phyloP scores from a whole-genome alignment of 2,888 invertebrate species.

The Cheilosia grossa region DNA sequence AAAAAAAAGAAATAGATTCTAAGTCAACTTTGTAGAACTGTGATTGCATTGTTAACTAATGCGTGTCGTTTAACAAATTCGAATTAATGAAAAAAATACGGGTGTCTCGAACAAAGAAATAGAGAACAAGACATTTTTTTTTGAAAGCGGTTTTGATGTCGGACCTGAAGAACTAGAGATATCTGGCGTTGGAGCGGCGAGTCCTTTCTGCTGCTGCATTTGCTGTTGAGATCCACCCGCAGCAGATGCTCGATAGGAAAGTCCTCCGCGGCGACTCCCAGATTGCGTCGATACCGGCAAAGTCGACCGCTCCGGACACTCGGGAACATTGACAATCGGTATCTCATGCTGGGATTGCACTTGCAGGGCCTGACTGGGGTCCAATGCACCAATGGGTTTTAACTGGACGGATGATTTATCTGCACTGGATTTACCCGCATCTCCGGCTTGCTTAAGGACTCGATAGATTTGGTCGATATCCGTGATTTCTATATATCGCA shows the following conservation, averaged over 20 bases:
- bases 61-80: slow-evolving; percentile 54
- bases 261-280: slow-evolving; percentile 70
- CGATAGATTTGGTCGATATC: slow-evolving; percentile 96
- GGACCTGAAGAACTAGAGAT: slow-evolving; percentile 83
- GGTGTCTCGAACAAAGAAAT: slow-evolving; percentile 48
- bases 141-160: slow-evolving; percentile 77
- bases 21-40: slow-evolving; percentile 35
- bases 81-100: slow-evolving; percentile 19
- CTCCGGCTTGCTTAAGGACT: slow-evolving; percentile 96
- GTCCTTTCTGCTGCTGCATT: slow-evolving; percentile 80
- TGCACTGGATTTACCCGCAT: slow-evolving; percentile 80
- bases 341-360: slow-evolving; percentile 79
- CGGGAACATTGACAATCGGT: slow-evolving; percentile 82
- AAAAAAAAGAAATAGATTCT: not conserved
- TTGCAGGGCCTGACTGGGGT: slow-evolving; percentile 62
- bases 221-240: slow-evolving; percentile 80
- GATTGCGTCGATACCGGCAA: slow-evolving; percentile 46
- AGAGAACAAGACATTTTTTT: slow-evolving; percentile 49
- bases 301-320: slow-evolving; percentile 78
- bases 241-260: slow-evolving; percentile 73
- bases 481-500: slow-evolving; percentile 80
- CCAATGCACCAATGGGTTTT: slow-evolving; percentile 69
- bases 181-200: slow-evolving; percentile 85
- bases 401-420: slow-evolving; percentile 81
- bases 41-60: slow-evolving; percentile 43